Evolutionary conservation across 2,888 invertebrate genomes (phyloP).

Genomic region (Hypsopygia costalis): DNA sequence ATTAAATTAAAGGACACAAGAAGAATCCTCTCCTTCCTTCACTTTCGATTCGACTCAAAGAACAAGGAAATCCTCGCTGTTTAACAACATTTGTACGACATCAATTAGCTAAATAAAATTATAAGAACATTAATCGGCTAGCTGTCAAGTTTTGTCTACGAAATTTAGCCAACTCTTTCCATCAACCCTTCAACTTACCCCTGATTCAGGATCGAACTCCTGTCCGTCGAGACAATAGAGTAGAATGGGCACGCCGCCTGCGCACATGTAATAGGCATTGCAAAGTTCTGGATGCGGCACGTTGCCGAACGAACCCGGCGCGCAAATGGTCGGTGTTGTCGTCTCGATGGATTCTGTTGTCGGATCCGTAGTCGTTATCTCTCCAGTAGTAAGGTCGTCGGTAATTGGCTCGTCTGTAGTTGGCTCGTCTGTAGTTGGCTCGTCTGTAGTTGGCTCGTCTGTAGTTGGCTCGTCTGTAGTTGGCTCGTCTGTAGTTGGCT

Average conservation of each 20-base stretch:
- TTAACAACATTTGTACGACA: too few relatives aligned
- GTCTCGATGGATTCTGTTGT: conserved; percentile 5
- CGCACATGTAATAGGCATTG: conserved; percentile 32
- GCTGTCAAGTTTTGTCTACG: too few relatives aligned
- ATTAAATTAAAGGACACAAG: too few relatives aligned
- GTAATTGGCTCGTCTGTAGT: conserved; percentile 3
- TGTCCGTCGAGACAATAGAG: conserved; percentile 27
- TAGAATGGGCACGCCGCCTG: conserved; percentile 21
- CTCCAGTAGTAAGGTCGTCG: background rate
- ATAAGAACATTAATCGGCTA: too few relatives aligned
- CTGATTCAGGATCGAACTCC: conserved; percentile 27
- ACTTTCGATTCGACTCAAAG: too few relatives aligned
- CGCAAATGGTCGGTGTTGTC: conserved; percentile 3
- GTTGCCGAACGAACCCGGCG: background rate
- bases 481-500: conserved; percentile 2
- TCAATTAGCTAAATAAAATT: too few relatives aligned
- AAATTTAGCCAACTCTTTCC: too few relatives aligned
- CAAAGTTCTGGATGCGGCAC: conserved; percentile 26
- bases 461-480: conserved; percentile 3
- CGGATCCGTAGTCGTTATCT: background rate
- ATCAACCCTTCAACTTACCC: conserved; percentile 16
- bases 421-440: conserved; percentile 1
- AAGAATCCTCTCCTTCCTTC: too few relatives aligned
- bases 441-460: background rate
- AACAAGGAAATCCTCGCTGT: too few relatives aligned